Base-by-base conservation (phyloP, 2,888 invertebrate genomes). In the Rhimphoctona megacephalus region DNA sequence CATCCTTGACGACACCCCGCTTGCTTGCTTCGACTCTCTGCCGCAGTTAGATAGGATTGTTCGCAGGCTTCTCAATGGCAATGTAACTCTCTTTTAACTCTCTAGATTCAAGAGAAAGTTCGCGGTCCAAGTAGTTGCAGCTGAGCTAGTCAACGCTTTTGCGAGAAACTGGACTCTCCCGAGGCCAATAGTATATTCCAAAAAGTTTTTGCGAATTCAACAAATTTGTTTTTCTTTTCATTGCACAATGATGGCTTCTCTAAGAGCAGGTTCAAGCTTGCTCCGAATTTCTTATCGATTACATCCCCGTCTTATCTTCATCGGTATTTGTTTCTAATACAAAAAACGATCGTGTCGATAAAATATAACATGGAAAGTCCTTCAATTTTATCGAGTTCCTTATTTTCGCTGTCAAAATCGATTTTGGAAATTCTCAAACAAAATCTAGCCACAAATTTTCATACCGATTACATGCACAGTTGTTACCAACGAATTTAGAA, bases 1-100 rank as follows among this genome's bases (percentile, higher is more conserved):
- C 91, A 90, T 90, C 91, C 91, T 91, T 88, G 88, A 87, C 90
- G 88, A 88, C 85, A 72, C 78, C 36, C 54, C 39, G 66, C 81
- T 61, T 57, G 30, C 22, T 67, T 43, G 76, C 81, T 76, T 76
- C 49, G 25, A 52, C 64, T 70, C 79, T 54, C 80, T 25, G 25
- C 57, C 61, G 30, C 52, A 61, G 61, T 72, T 81, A 83, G 86
- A 86, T 85, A 88, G 54, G 85, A 88, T 86, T 85, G 85, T 87
- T 85, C 79, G 72, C 78, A 46, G 81, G 64, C 74, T 76, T 76
- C 81, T 84, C 74, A 86, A 86, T 86, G 86, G 81, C 84, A 52
- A 69, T 43, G 83, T 66, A 11, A 67, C 72, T 22, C 83, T 39
- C 36, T 36, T 11, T 22, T 78, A 52, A 17, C 69, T 43, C 25